Conservation (phyloP, 2,797 vertebrate genomes). For the Cirrhinus mrigala region DNA sequence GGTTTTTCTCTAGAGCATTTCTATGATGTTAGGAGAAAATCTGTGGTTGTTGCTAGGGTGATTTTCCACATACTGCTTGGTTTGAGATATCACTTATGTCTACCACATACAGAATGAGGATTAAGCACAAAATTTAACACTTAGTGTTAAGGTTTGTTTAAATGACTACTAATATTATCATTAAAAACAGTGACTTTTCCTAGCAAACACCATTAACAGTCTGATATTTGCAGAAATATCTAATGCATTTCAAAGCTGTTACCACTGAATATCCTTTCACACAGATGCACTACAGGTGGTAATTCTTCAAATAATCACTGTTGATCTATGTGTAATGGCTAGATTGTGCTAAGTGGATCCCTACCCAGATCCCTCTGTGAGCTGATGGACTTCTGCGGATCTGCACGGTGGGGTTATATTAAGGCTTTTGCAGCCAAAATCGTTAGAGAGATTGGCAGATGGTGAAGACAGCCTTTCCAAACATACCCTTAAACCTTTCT, state of each 20-base stretch:
- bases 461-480: conserved; percentile 48
- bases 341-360: conserved; percentile 30
- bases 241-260: conserved; percentile 1
- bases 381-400: conserved; percentile 32
- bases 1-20: not conserved
- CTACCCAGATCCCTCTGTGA: conserved; percentile 27
- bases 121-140: not conserved
- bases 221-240: conserved; percentile 15
- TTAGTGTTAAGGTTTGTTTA: not conserved
- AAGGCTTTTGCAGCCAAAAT: conserved; percentile 41
- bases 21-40: not conserved
- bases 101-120: not conserved
- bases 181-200: not conserved
- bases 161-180: not conserved
- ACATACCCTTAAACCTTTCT: conserved; percentile 46
- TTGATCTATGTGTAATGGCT: conserved; percentile 42
- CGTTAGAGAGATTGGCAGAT: conserved; percentile 51
- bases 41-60: not conserved
- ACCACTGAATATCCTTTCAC: not conserved
- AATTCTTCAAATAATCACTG: conserved; percentile 35
- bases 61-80: not conserved
- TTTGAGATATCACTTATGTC: not conserved
- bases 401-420: conserved; percentile 38
- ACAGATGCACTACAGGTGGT: conserved; percentile 21
- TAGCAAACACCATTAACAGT: not conserved